Base-by-base conservation (phyloP, 2,113 vertebrate genomes). In the Buteo buteo region DNA sequence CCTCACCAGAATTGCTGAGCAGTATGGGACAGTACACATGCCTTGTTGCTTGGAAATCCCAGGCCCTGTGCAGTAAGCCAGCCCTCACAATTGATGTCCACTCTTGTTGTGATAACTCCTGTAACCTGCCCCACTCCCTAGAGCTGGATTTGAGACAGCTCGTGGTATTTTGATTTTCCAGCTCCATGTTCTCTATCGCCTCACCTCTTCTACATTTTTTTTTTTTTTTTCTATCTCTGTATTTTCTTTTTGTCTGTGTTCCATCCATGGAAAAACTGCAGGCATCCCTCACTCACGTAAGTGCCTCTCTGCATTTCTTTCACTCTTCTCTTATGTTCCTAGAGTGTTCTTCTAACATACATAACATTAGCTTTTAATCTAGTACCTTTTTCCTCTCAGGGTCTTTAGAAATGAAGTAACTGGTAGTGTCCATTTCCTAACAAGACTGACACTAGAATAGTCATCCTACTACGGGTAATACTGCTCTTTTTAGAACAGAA, bases 201-300 rank as follows among this genome's bases (percentile, higher is more conserved):
- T 98, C 98, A 98, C 98, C 93, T 97, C 97, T 97, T 97, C 97
- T 95, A 97, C 98, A 88, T 97, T 95, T 98, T 97, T 97, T 94
- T 95, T 96, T 36, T 47, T 47, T 47, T 20, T 97, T 91, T 97
- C 91, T 97, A 95, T 98, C 87, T 97, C 50, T 97, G 86, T 96
- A 82, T 98, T 97, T 98, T 94, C 96, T 98, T 98, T 98, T 97
- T 96, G 93, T 98, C 98, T 98, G 95, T 98, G 97, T 98, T 97
- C 98, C 93, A 99, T 98, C 99, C 98, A 95, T 98, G 98, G 99
- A 98, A 98, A 96, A 98, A 97, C 92, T 87, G 98, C 99, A 99
- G 99, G 95, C 97, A 98, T 97, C 98, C 98, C 98, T 98, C 98
- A 98, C 91, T 98, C 98, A 99, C 99, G 99, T 99, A 99, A 99